These are phyloP conservation scores for Pyrrhosoma nymphula DNA, from an alignment of 2,888 invertebrate species.

Conservation along the genomic window DNA sequence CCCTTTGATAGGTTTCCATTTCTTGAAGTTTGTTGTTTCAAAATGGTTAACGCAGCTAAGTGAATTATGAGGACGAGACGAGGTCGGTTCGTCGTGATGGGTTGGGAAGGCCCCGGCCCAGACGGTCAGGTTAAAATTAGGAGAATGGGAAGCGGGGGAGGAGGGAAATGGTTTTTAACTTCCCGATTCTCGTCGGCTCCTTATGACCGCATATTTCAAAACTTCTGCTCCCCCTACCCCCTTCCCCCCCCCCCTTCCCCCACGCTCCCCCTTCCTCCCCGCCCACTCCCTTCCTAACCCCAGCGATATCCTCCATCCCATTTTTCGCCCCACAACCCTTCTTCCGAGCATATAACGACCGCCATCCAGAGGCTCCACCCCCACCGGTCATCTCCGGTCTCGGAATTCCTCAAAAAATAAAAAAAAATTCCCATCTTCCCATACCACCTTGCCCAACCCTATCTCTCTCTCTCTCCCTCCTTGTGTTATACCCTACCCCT, in stretches of 20 bases:
- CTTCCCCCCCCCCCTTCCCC: background rate
- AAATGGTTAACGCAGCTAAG: background rate
- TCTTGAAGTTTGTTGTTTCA: background rate
- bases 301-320: background rate
- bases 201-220: constrained; percentile 39
- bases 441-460: background rate
- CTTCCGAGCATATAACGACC: background rate
- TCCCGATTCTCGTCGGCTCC: constrained; percentile 27
- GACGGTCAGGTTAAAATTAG: constrained; percentile 32
- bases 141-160: background rate
- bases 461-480: background rate
- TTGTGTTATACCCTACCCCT: background rate
- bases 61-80: constrained; percentile 2
- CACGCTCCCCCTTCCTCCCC: background rate
- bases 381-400: constrained; percentile 1
- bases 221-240: background rate
- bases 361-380: background rate
- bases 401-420: constrained; percentile 19
- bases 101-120: background rate
- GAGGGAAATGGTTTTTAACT: constrained; percentile 6
- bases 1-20: constrained; percentile 16
- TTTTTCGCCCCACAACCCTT: background rate
- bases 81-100: background rate
- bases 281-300: background rate
- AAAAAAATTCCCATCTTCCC: constrained; percentile 6